Evolutionary conservation across 2,113 vertebrate genomes (phyloP).

Genomic region (Ochotona curzoniae): DNA sequence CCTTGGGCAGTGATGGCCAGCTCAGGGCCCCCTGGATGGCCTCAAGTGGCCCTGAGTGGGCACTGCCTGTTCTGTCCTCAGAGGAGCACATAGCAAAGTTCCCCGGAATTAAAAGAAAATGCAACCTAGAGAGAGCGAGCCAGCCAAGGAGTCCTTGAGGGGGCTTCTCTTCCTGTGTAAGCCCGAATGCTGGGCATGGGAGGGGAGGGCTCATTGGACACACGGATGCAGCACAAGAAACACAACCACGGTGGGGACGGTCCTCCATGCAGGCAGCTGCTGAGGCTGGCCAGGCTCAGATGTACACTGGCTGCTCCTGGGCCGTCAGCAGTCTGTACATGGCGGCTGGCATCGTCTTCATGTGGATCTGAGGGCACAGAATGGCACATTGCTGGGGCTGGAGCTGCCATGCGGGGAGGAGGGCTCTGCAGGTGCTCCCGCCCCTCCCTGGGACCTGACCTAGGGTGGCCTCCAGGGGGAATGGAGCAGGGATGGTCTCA

Average conservation of each 20-base stretch:
- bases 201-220: slow-evolving; percentile 82
- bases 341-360: slow-evolving; percentile 99
- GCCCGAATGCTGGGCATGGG: slow-evolving; percentile 40
- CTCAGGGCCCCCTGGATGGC: background rate
- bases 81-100: slow-evolving; percentile 62
- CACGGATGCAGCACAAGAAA: slow-evolving; percentile 87
- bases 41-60: background rate
- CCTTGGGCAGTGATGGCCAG: background rate
- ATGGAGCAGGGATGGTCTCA: background rate
- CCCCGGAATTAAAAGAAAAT: slow-evolving; percentile 39
- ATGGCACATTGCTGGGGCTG: fast-evolving
- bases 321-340: slow-evolving; percentile 99
- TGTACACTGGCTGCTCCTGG: slow-evolving; percentile 98
- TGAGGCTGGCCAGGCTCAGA: slow-evolving; percentile 85
- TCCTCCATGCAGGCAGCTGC: slow-evolving; percentile 84
- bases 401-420: fast-evolving
- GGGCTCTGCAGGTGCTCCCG: fast-evolving
- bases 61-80: slow-evolving; percentile 39
- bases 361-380: slow-evolving; percentile 92
- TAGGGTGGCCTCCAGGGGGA: background rate
- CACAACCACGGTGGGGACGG: slow-evolving; percentile 85
- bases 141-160: slow-evolving; percentile 43
- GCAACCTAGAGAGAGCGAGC: slow-evolving; percentile 67
- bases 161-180: slow-evolving; percentile 59
- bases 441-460: too few relatives aligned